phyloP scores from a whole-genome alignment of 2,113 vertebrate genomes.

The Ailurus styani region DNA sequence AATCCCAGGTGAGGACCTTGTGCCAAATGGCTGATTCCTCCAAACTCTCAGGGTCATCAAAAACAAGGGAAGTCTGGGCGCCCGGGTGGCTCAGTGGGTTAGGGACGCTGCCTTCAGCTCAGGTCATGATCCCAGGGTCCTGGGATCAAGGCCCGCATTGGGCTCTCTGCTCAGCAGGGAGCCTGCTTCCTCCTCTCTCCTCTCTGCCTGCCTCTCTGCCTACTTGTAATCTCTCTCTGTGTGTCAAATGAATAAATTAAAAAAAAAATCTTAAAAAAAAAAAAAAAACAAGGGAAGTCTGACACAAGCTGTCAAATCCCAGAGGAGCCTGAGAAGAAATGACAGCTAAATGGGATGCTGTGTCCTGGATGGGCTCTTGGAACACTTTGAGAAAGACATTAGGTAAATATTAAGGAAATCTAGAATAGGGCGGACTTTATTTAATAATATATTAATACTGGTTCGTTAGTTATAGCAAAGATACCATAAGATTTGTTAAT shows the following conservation, averaged over 20 bases:
- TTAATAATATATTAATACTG: not conserved
- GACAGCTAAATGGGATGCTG: not conserved
- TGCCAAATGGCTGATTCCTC: not conserved
- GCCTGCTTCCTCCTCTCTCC: too few species aligned
- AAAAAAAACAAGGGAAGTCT: not conserved
- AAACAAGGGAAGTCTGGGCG: not conserved
- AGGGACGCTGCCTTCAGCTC: too few species aligned
- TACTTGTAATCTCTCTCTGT: too few species aligned
- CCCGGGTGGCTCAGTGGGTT: too few species aligned
- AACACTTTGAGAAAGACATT: not conserved
- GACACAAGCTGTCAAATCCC: not conserved
- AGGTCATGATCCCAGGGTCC: too few species aligned
- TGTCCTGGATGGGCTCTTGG: not conserved
- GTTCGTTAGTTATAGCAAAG: too few species aligned
- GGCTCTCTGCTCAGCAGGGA: too few species aligned
- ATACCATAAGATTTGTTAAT: not conserved
- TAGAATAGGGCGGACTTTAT: not conserved
- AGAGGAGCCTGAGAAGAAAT: not conserved
- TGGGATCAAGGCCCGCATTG: too few species aligned
- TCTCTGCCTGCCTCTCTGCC: too few species aligned
- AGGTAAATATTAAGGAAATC: not conserved
- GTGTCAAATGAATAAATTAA: too few species aligned
- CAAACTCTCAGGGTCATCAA: not conserved
- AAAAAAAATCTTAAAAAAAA: too few species aligned
- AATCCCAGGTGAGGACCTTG: not conserved